phyloP scores from a whole-genome alignment of 2,888 invertebrate species.

The Xanthia togata region DNA sequence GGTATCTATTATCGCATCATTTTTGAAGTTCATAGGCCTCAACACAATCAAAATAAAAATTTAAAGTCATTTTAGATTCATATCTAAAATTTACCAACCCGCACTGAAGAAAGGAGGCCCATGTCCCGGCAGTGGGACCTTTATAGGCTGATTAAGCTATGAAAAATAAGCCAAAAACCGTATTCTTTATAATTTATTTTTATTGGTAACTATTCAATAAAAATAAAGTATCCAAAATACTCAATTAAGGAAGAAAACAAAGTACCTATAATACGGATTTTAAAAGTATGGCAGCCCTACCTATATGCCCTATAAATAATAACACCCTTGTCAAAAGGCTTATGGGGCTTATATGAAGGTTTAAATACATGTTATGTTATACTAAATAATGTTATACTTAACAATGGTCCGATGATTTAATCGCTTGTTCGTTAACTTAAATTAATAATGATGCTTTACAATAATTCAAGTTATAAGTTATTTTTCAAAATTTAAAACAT shows the following conservation, averaged over 20 bases:
- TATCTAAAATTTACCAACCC: too few species aligned
- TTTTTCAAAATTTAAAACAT: too few species aligned
- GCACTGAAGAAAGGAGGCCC: too few species aligned
- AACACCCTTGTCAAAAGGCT: constrained; percentile 84
- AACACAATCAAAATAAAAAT: too few species aligned
- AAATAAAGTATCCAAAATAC: too few species aligned
- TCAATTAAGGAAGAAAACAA: too few species aligned
- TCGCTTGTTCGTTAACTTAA: constrained; percentile 9
- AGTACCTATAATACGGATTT: background rate
- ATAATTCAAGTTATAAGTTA: background rate
- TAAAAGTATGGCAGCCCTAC: constrained; percentile 5
- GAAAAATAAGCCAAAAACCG: too few species aligned
- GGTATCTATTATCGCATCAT: too few species aligned
- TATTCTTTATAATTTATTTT: background rate
- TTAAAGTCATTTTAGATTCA: too few species aligned
- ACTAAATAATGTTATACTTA: constrained; percentile 33
- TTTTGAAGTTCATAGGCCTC: too few species aligned
- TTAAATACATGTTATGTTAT: constrained; percentile 46
- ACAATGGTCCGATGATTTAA: constrained; percentile 31
- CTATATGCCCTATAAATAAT: constrained; percentile 77
- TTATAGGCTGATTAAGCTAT: too few species aligned
- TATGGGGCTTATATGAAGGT: constrained; percentile 58
- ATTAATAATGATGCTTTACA: background rate
- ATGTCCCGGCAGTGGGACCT: too few species aligned
- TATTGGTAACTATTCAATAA: background rate